Evolutionary conservation across 2,888 invertebrate species (phyloP).

Genomic region (Coecobrya sp.): DNA sequence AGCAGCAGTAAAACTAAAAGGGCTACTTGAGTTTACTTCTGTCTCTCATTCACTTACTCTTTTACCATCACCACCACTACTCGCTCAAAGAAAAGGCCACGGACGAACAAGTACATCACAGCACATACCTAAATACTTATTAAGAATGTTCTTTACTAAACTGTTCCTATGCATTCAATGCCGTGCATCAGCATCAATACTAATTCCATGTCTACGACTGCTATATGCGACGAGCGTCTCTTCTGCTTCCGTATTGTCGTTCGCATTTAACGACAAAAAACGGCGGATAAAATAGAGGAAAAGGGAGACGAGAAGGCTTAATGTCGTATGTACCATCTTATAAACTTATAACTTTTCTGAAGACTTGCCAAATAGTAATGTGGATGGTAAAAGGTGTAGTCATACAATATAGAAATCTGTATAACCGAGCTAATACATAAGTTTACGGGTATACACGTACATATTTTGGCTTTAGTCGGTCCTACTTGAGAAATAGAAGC

Average conservation of each 20-base stretch:
- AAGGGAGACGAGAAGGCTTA: background rate
- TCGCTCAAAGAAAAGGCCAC: background rate
- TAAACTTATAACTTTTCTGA: slow-evolving; percentile 51
- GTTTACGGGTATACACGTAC: too few species aligned
- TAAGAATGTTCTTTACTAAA: slow-evolving; percentile 41
- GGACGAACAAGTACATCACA: background rate
- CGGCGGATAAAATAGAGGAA: slow-evolving; percentile 9
- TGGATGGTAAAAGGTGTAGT: background rate
- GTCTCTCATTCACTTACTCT: background rate
- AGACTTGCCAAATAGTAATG: slow-evolving; percentile 27
- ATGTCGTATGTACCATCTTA: background rate
- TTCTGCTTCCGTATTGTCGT: slow-evolving; percentile 16
- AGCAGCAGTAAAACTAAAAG: slow-evolving; percentile 32
- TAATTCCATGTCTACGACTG: slow-evolving; percentile 18
- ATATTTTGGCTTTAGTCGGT: background rate
- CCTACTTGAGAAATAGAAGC: slow-evolving; percentile 57
- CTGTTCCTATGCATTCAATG: background rate
- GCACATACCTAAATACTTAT: background rate
- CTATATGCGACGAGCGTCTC: background rate
- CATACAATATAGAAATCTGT: too few species aligned
- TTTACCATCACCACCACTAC: background rate
- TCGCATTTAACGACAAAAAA: slow-evolving; percentile 50
- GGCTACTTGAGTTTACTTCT: slow-evolving; percentile 32
- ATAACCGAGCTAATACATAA: too few species aligned
- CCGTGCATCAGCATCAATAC: slow-evolving; percentile 58